A percentile compares a stretch with the other conserved stretches of the same genome.
Evolutionary conservation across 2,888 invertebrate species (phyloP).

Genomic region (Phytoseiulus persimilis): DNA sequence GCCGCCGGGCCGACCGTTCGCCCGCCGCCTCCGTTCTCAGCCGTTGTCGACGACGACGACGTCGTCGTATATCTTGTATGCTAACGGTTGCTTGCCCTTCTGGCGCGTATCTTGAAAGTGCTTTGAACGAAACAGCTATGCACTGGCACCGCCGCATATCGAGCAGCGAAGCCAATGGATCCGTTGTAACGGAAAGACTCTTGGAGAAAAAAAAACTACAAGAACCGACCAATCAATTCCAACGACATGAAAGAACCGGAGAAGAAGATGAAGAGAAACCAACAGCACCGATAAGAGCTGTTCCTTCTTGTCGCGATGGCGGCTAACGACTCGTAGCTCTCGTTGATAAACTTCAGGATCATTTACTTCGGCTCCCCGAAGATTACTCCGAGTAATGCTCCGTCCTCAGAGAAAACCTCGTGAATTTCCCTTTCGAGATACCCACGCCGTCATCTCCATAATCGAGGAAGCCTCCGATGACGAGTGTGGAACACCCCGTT

Average conservation of each 20-base stretch:
- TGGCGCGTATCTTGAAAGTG: not conserved
- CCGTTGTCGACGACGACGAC: too few species aligned
- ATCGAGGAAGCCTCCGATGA: too few species aligned
- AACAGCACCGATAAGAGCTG: not conserved
- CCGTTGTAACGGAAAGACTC: not conserved
- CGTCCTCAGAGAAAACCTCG: not conserved
- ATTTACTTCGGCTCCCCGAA: not conserved
- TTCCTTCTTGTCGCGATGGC: not conserved
- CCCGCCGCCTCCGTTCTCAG: not conserved
- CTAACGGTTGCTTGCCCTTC: slow-evolving; percentile 5
- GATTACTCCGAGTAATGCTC: not conserved
- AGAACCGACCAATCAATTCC: not conserved
- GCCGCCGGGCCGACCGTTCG: not conserved
- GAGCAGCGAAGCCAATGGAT: not conserved
- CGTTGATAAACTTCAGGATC: not conserved
- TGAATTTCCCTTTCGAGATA: not conserved
- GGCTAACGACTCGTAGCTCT: not conserved
- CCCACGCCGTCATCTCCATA: too few species aligned
- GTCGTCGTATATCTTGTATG: not conserved
- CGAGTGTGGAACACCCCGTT: too few species aligned
- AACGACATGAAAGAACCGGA: not conserved
- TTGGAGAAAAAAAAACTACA: not conserved
- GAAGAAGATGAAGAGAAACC: not conserved
- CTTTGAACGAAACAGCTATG: not conserved
- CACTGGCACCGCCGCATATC: not conserved